Evolutionary conservation across 1,140 invertebrate species (phyloP).

Genomic region (Pteromalus puparum): DNA sequence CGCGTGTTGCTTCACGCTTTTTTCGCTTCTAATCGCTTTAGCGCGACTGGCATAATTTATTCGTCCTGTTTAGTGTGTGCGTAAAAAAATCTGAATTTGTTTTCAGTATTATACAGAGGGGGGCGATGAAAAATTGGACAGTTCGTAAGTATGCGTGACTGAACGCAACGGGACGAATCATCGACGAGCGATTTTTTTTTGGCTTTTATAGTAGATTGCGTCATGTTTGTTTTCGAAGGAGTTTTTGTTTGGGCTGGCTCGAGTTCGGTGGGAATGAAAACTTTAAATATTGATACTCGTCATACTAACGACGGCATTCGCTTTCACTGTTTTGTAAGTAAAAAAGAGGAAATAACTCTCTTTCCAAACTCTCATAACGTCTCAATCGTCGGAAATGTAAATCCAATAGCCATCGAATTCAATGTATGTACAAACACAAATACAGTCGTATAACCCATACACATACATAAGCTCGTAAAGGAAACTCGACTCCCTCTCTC

Average conservation of each 20-base stretch:
- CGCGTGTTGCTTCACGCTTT: neutral
- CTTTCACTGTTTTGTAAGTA: neutral
- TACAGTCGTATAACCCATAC: too few relatives aligned
- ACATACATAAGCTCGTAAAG: neutral
- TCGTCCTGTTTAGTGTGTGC: neutral
- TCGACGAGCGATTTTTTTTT: neutral
- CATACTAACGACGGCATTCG: neutral
- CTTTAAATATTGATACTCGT: too few relatives aligned
- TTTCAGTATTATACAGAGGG: neutral
- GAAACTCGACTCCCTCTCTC: neutral
- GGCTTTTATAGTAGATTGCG: too few relatives aligned
- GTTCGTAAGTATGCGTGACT: neutral
- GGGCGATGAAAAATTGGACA: neutral
- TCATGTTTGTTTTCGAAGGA: too few relatives aligned
- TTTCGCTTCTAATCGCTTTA: constrained; percentile 5
- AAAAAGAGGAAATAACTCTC: neutral
- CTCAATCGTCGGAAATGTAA: neutral
- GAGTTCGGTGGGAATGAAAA: too few relatives aligned
- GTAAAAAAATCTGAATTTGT: neutral
- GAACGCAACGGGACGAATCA: neutral
- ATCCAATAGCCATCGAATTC: constrained; percentile 11
- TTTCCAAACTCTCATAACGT: neutral
- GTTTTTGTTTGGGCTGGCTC: too few relatives aligned
- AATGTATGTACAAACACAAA: neutral
- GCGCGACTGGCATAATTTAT: neutral